Conservation (phyloP, 1,140 invertebrate species). For the Drosophila azteca region DNA sequence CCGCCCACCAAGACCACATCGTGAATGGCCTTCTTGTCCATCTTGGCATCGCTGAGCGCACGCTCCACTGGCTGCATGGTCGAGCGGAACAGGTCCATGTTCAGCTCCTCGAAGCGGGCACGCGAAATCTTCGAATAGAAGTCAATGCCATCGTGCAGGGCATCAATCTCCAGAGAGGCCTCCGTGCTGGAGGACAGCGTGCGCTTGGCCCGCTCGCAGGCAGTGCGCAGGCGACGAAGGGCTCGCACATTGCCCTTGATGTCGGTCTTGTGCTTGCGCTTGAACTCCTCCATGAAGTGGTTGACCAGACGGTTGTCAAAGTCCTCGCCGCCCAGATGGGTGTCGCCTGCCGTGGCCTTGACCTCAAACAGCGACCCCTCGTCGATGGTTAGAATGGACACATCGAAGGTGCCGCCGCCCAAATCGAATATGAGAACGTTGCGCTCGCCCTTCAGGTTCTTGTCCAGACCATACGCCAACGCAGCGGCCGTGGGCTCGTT, state of each 20-base stretch:
- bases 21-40: conserved; percentile 88
- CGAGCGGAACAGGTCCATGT: conserved; percentile 90
- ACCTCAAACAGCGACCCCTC: conserved; percentile 93
- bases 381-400: conserved; percentile 93
- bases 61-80: conserved; percentile 90
- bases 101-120: conserved; percentile 94
- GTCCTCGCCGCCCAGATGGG: conserved; percentile 90
- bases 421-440: conserved; percentile 91
- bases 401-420: conserved; percentile 92
- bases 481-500: conserved; percentile 92
- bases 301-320: conserved; percentile 93
- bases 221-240: conserved; percentile 89
- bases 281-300: conserved; percentile 91
- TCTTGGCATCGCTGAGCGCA: conserved; percentile 89
- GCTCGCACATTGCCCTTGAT: conserved; percentile 90
- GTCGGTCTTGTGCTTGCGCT: conserved; percentile 93
- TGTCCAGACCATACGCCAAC: conserved; percentile 93
- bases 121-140: conserved; percentile 94
- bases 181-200: conserved; percentile 88
- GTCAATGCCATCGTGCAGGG: conserved; percentile 91
- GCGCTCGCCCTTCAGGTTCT: conserved; percentile 91
- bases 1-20: conserved; percentile 88
- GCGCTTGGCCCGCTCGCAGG: conserved; percentile 89
- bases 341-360: conserved; percentile 91
- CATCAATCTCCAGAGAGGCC: conserved; percentile 90